Percentiles rank a stretch among this genome's conserved stretches.
Conservation (phyloP, 2,113 vertebrate species). For the Lophius piscatorius region DNA sequence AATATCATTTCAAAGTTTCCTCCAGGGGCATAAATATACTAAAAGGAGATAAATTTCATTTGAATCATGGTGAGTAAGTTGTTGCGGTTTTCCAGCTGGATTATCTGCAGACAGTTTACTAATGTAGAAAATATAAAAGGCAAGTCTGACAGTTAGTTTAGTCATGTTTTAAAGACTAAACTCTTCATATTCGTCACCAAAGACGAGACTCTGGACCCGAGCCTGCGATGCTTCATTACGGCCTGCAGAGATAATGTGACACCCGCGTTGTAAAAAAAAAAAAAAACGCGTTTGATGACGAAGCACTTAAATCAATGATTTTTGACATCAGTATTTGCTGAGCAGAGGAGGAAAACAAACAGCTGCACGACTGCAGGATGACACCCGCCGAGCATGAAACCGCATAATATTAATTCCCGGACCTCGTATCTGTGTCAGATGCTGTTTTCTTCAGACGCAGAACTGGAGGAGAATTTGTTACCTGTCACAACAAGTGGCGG, state of each 20-base stretch:
- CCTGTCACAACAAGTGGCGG: constrained; percentile 18
- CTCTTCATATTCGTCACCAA: not conserved
- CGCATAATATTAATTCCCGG: constrained; percentile 17
- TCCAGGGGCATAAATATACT: no score
- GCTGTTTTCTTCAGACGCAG: constrained; percentile 26
- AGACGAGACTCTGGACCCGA: not conserved
- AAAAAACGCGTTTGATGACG: constrained; percentile 22
- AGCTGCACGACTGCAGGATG: constrained; percentile 29
- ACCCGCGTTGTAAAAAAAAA: constrained; percentile 34
- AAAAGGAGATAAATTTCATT: no score
- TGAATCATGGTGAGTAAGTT: no score
- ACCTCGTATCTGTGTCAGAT: constrained; percentile 30
- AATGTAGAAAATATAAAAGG: no score
- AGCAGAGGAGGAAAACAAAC: constrained; percentile 34
- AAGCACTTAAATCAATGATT: constrained; percentile 44
- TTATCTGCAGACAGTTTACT: no score
- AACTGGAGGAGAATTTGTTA: constrained; percentile 22
- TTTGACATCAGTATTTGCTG: constrained; percentile 49
- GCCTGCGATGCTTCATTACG: constrained; percentile 13
- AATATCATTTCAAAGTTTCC: no score
- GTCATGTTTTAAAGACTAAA: not conserved
- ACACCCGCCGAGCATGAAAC: constrained; percentile 16
- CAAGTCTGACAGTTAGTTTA: not conserved
- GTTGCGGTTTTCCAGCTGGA: no score
- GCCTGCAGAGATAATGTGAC: constrained; percentile 7